phyloP scores from a whole-genome alignment of 2,113 vertebrate genomes.

The Salvator merianae region DNA sequence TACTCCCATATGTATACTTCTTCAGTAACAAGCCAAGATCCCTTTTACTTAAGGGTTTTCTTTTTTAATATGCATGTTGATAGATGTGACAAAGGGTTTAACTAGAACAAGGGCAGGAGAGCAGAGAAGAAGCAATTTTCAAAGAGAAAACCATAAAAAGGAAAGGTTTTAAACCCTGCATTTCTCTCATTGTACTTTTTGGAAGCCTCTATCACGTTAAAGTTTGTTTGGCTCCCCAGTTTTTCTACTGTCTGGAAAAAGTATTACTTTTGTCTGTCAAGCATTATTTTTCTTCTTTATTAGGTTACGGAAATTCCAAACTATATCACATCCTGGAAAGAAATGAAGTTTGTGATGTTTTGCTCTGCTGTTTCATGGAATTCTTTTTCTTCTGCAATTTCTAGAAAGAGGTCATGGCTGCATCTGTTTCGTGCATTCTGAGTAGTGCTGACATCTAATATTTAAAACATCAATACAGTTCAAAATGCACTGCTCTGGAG shows the following conservation, averaged over 20 bases:
- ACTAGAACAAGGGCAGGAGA: background rate
- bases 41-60: background rate
- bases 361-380: background rate
- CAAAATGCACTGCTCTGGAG: background rate
- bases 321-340: background rate
- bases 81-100: background rate
- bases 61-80: background rate
- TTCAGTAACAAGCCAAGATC: background rate
- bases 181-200: background rate
- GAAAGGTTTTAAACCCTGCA: background rate
- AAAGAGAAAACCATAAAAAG: background rate
- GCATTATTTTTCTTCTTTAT: background rate
- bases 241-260: background rate
- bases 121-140: background rate
- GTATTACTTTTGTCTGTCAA: background rate
- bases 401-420: background rate
- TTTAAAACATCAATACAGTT: background rate
- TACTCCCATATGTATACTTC: too few relatives aligned
- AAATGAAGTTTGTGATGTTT: background rate
- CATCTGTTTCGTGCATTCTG: background rate
- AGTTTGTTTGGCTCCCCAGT: background rate
- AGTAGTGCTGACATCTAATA: background rate
- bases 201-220: background rate
- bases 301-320: background rate
- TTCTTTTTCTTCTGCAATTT: background rate